Conservation (phyloP, 2,113 vertebrate species). For the Halichoeres trimaculatus region DNA sequence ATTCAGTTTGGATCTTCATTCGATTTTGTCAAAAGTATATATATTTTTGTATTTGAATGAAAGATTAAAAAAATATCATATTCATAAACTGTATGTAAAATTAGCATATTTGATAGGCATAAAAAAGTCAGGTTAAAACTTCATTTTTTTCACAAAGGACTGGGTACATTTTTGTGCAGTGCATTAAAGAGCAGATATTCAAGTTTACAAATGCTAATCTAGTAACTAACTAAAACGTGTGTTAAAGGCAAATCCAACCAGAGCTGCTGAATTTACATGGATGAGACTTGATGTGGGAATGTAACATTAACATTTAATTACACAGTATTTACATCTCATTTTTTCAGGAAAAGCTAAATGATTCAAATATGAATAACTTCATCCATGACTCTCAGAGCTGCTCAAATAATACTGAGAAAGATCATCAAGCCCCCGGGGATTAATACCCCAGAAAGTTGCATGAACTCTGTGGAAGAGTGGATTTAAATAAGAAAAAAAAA, state of each 20-base stretch:
- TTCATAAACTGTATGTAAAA: conserved; percentile 33
- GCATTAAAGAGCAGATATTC: conserved; percentile 50
- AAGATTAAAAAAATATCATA: conserved; percentile 37
- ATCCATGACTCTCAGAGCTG: background rate
- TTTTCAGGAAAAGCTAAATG: background rate
- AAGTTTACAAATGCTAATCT: conserved; percentile 38
- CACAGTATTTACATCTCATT: conserved; percentile 50
- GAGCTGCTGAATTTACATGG: background rate
- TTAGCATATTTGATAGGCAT: conserved; percentile 52
- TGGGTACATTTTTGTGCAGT: conserved; percentile 55
- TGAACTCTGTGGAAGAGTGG: background rate
- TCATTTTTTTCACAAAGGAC: conserved; percentile 47
- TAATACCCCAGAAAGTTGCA: background rate
- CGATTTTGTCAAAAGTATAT: conserved; percentile 37
- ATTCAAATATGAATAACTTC: background rate
- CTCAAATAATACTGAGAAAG: conserved; percentile 61
- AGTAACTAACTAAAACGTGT: conserved; percentile 6
- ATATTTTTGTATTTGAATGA: conserved; percentile 42
- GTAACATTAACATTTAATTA: conserved; percentile 20
- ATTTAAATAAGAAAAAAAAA: conserved; percentile 2
- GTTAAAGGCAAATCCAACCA: background rate
- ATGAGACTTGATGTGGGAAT: conserved; percentile 21
- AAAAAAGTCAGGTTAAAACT: conserved; percentile 38
- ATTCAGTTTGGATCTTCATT: conserved; percentile 46
- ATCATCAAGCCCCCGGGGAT: background rate